Evolutionary conservation across 2,888 invertebrate genomes (phyloP), one percentile per base, ranked within the genome.

Genomic region (Ectemnius continuus): DNA sequence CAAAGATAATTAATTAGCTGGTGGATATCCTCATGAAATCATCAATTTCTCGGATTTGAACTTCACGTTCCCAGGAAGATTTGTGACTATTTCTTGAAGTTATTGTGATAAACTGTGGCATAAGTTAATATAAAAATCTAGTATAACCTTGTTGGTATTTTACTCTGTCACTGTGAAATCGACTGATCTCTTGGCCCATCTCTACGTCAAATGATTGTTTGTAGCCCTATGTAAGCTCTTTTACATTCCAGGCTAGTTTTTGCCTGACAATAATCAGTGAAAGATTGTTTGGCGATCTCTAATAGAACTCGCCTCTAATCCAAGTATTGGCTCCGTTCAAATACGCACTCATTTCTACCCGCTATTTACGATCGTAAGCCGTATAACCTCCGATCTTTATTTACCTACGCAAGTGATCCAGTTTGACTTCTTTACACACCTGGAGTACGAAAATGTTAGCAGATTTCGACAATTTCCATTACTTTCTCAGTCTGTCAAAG

Each of bases 101-200:
- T 16, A 13, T 62, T 45, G n/a, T 36, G 61, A 64, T 26, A 62
- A 65, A 57, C n/a, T 67, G 26, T 58, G 56, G 16, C 16, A 20
- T 65, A 57, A 46, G 57, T 61, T 70, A 26, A 46, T 59, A 11
- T 52, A 67, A 70, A 75, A 71, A 68, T 73, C 72, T 62, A 57
- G 70, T 71, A 80, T 80, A 80, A 80, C 79, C 79, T 79, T 73
- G 67, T 26, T n/a, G 48, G 57, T 56, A 48, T 59, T 62, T 3
- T 63, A 16, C 45, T 61, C 70, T 73, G 69, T 11, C 67, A 61
- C 77, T 45, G 57, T 61, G 67, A 69, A 78, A 52, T 66, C 47
- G 47, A 20, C 63, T 69, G 48, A 67, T 67, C 70, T 64, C 20
- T 58, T 46, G 65, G 48, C 52, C 59, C 18, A 28, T 65, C 57